phyloP scores from a whole-genome alignment of 1,140 invertebrate genomes.

The Lepidostoma basale region DNA sequence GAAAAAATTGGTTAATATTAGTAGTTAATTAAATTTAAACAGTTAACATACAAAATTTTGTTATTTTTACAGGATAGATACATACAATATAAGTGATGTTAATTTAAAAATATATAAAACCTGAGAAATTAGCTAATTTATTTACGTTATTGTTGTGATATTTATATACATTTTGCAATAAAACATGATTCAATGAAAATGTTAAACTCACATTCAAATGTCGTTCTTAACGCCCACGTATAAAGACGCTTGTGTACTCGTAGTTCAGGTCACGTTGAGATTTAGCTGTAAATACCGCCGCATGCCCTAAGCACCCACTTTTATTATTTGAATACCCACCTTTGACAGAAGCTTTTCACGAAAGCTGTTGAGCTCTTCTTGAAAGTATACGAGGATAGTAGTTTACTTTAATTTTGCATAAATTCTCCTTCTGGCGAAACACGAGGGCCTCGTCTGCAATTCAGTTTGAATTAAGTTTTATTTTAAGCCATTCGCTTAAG shows the following conservation, averaged over 20 bases:
- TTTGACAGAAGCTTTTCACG: slow-evolving; percentile 39
- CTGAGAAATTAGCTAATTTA: too few relatives aligned
- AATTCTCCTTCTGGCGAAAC: slow-evolving; percentile 16
- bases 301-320: slow-evolving; percentile 17
- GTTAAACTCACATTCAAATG: too few relatives aligned
- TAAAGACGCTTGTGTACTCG: neutral
- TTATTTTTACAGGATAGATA: too few relatives aligned
- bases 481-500: slow-evolving; percentile 6
- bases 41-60: too few relatives aligned
- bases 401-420: slow-evolving; percentile 33
- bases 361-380: slow-evolving; percentile 39
- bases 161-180: too few relatives aligned
- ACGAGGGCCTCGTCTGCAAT: slow-evolving; percentile 17
- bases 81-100: too few relatives aligned
- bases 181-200: too few relatives aligned
- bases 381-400: slow-evolving; percentile 27
- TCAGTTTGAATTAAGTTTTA: slow-evolving; percentile 8
- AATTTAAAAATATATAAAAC: too few relatives aligned
- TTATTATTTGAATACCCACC: slow-evolving; percentile 43
- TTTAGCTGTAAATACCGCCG: slow-evolving; percentile 28
- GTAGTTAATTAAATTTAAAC: too few relatives aligned
- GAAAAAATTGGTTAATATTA: too few relatives aligned
- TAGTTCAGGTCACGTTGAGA: neutral
- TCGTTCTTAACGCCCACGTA: too few relatives aligned
- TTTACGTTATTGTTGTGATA: too few relatives aligned